A percentile compares a stretch with the other conserved stretches of the same genome.
phyloP scores from a whole-genome alignment of 1,140 invertebrate species.

The Tribolium madens region DNA sequence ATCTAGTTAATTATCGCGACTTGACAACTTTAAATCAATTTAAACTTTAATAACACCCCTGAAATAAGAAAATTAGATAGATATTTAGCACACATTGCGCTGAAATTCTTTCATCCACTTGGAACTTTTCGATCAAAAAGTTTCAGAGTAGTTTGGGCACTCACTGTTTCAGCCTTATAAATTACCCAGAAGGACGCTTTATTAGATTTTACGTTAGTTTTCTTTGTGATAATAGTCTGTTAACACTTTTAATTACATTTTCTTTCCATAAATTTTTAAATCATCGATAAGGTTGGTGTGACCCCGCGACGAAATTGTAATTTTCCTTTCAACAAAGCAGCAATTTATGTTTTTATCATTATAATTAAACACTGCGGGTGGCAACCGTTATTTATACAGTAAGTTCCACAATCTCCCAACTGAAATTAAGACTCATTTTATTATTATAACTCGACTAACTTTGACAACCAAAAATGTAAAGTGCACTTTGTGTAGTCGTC shows the following conservation, averaged over 20 bases:
- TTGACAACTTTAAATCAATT: neutral
- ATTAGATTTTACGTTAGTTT: constrained; percentile 12
- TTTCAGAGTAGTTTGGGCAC: constrained; percentile 26
- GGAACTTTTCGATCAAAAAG: constrained; percentile 21
- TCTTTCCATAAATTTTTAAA: neutral
- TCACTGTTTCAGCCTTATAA: constrained; percentile 23
- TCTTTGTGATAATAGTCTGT: constrained; percentile 5
- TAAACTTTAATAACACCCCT: neutral
- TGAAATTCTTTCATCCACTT: neutral
- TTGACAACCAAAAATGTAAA: neutral
- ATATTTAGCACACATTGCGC: neutral
- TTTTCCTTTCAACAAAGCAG: constrained; percentile 32
- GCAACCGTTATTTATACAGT: constrained; percentile 22
- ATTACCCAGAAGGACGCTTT: constrained; percentile 5
- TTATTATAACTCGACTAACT: constrained; percentile 21
- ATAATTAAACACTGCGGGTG: constrained; percentile 37
- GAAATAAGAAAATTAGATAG: neutral
- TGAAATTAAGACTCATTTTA: constrained; percentile 37
- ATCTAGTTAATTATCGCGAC: constrained; percentile 1
- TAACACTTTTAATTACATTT: constrained; percentile 29
- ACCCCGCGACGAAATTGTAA: neutral
- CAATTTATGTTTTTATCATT: constrained; percentile 38
- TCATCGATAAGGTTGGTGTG: neutral
- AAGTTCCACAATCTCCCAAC: constrained; percentile 19
- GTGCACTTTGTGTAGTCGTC: neutral